These are phyloP conservation scores for Nematopogon swammerdamellus DNA, from an alignment of 2,888 invertebrate species.

Conservation along the genomic window DNA sequence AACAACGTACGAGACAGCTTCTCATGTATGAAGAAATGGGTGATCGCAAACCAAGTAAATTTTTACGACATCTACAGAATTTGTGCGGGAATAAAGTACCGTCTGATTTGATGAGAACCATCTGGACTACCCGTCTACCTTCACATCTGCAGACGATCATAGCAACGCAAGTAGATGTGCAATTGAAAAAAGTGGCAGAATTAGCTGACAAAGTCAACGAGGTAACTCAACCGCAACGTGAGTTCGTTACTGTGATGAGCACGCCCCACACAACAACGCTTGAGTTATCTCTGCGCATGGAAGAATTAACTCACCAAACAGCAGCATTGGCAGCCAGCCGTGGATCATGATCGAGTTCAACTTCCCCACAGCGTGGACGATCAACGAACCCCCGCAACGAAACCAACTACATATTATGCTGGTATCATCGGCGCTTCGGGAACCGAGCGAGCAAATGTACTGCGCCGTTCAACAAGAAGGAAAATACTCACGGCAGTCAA, in stretches of 20 bases:
- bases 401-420: conserved; percentile 3
- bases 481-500: conserved; percentile 7
- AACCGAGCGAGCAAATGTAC: conserved; percentile 5
- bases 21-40: conserved; percentile 1
- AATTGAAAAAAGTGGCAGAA: neutral
- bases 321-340: too few species aligned
- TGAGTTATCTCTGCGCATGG: too few species aligned
- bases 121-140: conserved; percentile 2
- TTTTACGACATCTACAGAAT: conserved; percentile 1
- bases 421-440: conserved; percentile 7
- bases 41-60: conserved; percentile 4
- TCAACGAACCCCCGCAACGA: neutral
- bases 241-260: neutral
- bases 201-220: neutral
- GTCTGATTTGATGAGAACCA: neutral
- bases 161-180: neutral
- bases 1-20: conserved; percentile 1
- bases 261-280: too few species aligned
- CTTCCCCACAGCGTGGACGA: neutral
- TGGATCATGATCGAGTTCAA: too few species aligned
- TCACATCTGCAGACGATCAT: neutral
- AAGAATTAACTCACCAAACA: too few species aligned
- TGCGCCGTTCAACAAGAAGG: conserved; percentile 7
- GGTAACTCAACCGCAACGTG: neutral
- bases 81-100: neutral